Percentiles rank a stretch among this genome's conserved stretches.
phyloP scores from a whole-genome alignment of 1,140 invertebrate species.

The Samia ricini region DNA sequence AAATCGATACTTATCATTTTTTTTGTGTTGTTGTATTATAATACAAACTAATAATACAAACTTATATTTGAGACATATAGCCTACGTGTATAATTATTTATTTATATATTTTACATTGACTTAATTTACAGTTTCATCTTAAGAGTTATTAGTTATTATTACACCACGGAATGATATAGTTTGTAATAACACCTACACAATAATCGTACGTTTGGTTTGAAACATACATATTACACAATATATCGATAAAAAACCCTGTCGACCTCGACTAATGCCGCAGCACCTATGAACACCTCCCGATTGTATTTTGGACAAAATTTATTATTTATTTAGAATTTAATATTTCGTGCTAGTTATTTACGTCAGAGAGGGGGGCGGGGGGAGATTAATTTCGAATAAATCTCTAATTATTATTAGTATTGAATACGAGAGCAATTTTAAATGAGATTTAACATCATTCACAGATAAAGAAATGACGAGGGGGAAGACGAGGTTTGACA shows the following conservation, averaged over 20 bases:
- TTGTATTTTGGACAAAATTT: constrained; percentile 12
- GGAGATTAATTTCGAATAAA: too few species aligned
- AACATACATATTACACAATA: constrained; percentile 56
- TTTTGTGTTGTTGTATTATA: too few species aligned
- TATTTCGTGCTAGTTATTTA: background rate
- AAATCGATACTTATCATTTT: too few species aligned
- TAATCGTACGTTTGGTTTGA: constrained; percentile 34
- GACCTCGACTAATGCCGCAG: constrained; percentile 46
- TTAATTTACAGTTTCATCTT: constrained; percentile 48
- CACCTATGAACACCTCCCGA: constrained; percentile 59
- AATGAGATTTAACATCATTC: too few species aligned
- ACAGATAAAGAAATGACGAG: too few species aligned
- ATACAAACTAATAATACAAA: constrained; percentile 16
- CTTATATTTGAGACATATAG: constrained; percentile 39
- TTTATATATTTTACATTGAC: constrained; percentile 28
- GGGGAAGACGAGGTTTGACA: too few species aligned
- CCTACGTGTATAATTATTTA: too few species aligned
- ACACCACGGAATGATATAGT: constrained; percentile 53
- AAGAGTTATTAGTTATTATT: constrained; percentile 27
- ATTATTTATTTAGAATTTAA: background rate
- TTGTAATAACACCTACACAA: constrained; percentile 37
- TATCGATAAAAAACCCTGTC: constrained; percentile 57
- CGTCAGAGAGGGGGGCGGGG: background rate
- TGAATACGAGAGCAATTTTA: too few species aligned
- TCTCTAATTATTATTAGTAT: too few species aligned